phyloP scores from a whole-genome alignment of 2,797 vertebrate genomes.

The Rhodeus uyekii region DNA sequence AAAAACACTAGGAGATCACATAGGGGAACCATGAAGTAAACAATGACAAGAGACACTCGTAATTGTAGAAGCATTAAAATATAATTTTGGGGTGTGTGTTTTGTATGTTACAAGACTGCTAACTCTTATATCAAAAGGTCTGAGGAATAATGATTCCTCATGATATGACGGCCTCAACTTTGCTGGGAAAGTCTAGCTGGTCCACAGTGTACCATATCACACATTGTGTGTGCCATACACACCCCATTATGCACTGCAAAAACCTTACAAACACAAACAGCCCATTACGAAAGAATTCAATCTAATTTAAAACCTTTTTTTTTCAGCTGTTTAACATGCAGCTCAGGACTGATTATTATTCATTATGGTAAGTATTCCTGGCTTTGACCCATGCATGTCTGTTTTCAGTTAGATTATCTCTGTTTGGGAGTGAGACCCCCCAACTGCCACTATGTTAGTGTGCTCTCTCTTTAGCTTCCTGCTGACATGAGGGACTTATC shows the following conservation, averaged over 20 bases:
- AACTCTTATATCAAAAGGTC: background rate
- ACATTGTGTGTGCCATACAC: background rate
- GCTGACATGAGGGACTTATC: slow-evolving; percentile 57
- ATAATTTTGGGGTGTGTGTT: background rate
- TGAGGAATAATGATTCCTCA: background rate
- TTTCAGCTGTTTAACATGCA: slow-evolving; percentile 10
- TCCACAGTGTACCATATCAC: background rate
- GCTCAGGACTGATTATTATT: slow-evolving; percentile 9
- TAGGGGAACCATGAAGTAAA: no score
- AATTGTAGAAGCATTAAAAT: background rate
- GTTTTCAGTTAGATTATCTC: slow-evolving; percentile 52
- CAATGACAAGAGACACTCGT: no score
- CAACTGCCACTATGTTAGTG: slow-evolving; percentile 28
- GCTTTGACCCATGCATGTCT: slow-evolving; percentile 17
- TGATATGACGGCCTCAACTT: background rate
- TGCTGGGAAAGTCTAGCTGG: background rate
- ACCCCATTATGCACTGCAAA: background rate
- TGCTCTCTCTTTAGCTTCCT: slow-evolving; percentile 50
- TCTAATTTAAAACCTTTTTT: slow-evolving; percentile 18
- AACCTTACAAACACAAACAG: slow-evolving; percentile 1
- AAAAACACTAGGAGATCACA: no score
- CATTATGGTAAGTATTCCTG: slow-evolving; percentile 22
- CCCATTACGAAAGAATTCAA: background rate
- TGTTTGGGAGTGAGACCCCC: slow-evolving; percentile 35
- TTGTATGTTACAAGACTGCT: background rate